These are phyloP conservation scores for Philhelius pedissequus DNA, from an alignment of 2,888 invertebrate species.

Conservation along the genomic window DNA sequence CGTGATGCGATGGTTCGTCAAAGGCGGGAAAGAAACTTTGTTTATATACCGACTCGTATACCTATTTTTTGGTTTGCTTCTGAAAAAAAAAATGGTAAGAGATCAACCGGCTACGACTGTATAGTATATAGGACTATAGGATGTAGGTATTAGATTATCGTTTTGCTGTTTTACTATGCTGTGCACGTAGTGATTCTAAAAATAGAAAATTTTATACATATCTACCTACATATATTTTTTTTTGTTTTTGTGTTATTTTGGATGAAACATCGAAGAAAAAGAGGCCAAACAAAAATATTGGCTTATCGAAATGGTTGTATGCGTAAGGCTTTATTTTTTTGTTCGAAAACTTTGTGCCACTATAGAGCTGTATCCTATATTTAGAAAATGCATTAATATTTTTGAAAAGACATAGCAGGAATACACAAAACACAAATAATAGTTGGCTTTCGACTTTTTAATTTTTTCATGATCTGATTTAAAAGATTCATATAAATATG, in stretches of 20 bases:
- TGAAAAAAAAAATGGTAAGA: conserved; percentile 37
- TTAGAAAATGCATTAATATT: conserved; percentile 57
- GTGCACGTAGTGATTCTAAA: conserved; percentile 58
- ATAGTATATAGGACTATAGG: background rate
- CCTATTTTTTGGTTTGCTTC: conserved; percentile 18
- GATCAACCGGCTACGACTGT: conserved; percentile 30
- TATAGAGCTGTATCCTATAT: conserved; percentile 50
- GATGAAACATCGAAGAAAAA: conserved; percentile 26
- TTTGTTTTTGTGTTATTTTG: conserved; percentile 25
- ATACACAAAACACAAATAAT: background rate
- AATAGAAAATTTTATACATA: conserved; percentile 41
- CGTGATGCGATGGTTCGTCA: conserved; percentile 12
- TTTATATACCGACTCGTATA: no score
- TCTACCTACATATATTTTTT: background rate
- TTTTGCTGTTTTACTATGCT: conserved; percentile 30
- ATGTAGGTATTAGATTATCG: conserved; percentile 43
- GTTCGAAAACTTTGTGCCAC: conserved; percentile 10
- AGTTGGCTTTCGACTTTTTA: background rate
- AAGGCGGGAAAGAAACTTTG: conserved; percentile 22
- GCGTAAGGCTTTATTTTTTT: conserved; percentile 26
- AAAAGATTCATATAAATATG: background rate
- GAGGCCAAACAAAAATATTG: conserved; percentile 32
- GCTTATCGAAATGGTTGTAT: conserved; percentile 35
- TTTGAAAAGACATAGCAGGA: background rate
- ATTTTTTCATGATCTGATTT: conserved; percentile 13